Evolutionary conservation across 1,140 invertebrate species (phyloP), one percentile per base, ranked within the genome.

Genomic region (Hyles euphorbiae): DNA sequence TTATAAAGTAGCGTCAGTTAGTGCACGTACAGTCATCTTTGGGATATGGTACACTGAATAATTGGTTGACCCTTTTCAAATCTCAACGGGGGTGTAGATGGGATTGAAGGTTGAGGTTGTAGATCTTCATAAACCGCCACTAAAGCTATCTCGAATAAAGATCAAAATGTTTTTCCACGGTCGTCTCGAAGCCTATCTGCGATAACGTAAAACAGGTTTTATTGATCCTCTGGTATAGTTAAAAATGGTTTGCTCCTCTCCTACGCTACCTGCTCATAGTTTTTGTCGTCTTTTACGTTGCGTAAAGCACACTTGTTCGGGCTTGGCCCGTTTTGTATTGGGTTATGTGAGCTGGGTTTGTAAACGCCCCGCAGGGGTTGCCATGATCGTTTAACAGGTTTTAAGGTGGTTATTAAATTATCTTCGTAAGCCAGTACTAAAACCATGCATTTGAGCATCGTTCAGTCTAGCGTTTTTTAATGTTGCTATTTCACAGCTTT

Each of bases 231-330:
- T 73, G 68, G 68, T 71, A 83, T 72, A 75, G 83, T 77, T 78
- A 70, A 80, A 77, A 82, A 82, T 86, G 71, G 74, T 69, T 73
- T 73, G 77, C 68, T 64, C 64, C 61, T 72, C 63, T 33, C 22
- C 8, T 46, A 5, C 56, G 63, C 68, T 87, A 88, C 85, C 85
- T 88, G 85, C 85, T 83, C 65, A 56, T 40, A 63, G 74, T 88
- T 87, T 88, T 88, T 85, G 81, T 86, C 73, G 68, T 84, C 70
- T 81, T 84, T 85, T 84, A 79, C 78, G 72, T 85, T 81, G 76
- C 78, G 72, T 82, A 77, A 77, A 76, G 73, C 70, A 78, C 84
- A 88, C 85, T 88, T 88, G 85, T 86, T 88, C 68, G 65, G 81
- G 79, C 79, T 74, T 82, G 75, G 62, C 71, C 71, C 60, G 56